Evolutionary conservation across 2,113 vertebrate species (phyloP).

Genomic region (Grallaria varia): DNA sequence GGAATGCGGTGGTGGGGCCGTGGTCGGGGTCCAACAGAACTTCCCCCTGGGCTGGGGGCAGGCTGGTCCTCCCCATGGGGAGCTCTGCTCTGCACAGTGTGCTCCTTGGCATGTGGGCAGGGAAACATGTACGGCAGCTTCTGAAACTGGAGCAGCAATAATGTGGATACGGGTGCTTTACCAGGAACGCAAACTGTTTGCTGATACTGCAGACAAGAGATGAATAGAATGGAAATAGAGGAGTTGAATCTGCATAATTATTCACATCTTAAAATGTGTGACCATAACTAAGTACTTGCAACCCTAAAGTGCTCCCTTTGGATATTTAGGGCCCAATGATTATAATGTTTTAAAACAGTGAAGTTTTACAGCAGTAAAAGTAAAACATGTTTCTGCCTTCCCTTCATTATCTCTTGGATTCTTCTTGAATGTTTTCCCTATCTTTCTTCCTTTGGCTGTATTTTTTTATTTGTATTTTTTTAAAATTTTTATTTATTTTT

Average conservation of each 20-base stretch:
- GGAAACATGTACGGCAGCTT: background rate
- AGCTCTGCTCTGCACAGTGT: accelerated
- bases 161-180: background rate
- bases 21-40: background rate
- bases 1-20: background rate
- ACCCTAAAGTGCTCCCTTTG: background rate
- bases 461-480: background rate
- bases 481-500: background rate
- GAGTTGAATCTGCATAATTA: background rate
- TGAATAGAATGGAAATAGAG: background rate
- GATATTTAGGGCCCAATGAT: background rate
- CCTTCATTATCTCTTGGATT: background rate
- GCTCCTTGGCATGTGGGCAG: background rate
- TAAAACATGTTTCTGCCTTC: background rate
- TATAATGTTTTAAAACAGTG: background rate
- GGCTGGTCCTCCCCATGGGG: accelerated
- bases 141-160: background rate
- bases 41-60: background rate
- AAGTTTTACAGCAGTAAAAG: conserved; percentile 19
- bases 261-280: background rate
- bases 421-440: background rate
- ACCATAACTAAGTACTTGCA: background rate
- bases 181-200: background rate
- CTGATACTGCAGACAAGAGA: background rate
- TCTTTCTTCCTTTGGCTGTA: background rate